A percentile compares a stretch with the other conserved stretches of the same genome.
phyloP scores from a whole-genome alignment of 2,113 vertebrate genomes.

The Galbula dea region DNA sequence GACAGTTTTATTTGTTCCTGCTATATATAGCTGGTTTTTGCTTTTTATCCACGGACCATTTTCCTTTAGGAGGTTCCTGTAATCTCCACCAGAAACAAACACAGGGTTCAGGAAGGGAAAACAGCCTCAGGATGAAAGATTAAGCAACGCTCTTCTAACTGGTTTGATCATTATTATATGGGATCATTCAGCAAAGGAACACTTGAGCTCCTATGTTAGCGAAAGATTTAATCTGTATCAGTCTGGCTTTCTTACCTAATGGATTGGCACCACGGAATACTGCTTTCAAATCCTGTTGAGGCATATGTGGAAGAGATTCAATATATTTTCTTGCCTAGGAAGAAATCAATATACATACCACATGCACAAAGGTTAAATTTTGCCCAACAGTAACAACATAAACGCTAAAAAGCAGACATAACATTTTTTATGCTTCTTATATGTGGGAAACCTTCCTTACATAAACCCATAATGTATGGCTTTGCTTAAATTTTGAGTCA shows the following conservation, averaged over 20 bases:
- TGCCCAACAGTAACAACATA: background rate
- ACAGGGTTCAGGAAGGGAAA: background rate
- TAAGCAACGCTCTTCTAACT: background rate
- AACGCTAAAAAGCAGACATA: background rate
- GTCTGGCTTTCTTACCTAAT: slow-evolving; percentile 79
- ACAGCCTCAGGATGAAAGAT: background rate
- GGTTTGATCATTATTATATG: background rate
- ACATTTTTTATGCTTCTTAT: background rate
- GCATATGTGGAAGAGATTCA: slow-evolving; percentile 95
- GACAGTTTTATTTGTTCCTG: background rate
- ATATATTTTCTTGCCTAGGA: slow-evolving; percentile 95
- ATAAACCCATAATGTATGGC: background rate
- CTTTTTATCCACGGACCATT: background rate
- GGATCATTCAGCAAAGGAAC: background rate
- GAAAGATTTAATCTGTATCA: background rate
- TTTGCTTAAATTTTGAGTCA: background rate
- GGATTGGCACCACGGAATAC: slow-evolving; percentile 93
- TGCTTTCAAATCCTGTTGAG: slow-evolving; percentile 92
- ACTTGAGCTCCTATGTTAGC: background rate
- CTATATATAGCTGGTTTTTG: background rate
- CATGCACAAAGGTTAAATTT: background rate
- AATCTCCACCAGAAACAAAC: background rate
- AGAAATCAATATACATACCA: background rate
- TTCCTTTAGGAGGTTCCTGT: background rate
- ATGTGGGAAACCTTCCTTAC: background rate